phyloP scores from a whole-genome alignment of 2,797 vertebrate species.

The Pogonophryne albipinna region DNA sequence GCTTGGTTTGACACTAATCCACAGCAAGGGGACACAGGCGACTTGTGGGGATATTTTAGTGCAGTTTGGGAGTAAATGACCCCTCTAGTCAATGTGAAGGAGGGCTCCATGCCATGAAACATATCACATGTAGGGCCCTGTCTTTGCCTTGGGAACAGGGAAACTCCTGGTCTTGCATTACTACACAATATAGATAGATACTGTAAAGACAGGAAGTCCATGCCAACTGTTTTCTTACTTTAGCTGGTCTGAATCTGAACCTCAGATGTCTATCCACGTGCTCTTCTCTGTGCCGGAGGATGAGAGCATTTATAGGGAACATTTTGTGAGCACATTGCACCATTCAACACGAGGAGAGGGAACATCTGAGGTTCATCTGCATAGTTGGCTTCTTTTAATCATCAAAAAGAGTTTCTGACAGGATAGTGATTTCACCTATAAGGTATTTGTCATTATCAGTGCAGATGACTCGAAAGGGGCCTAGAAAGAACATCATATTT shows the following conservation, averaged over 20 bases:
- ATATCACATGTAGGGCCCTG: slow-evolving; percentile 39
- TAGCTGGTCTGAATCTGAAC: slow-evolving; percentile 47
- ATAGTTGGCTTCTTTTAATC: slow-evolving; percentile 18
- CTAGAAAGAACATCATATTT: slow-evolving; percentile 25
- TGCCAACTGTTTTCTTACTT: slow-evolving; percentile 34
- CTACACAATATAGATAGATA: slow-evolving; percentile 31
- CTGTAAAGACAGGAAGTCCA: slow-evolving; percentile 35
- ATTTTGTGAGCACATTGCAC: slow-evolving; percentile 40
- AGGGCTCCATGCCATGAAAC: slow-evolving; percentile 51
- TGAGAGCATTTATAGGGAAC: slow-evolving; percentile 42
- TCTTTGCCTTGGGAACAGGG: slow-evolving; percentile 22
- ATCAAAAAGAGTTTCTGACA: slow-evolving; percentile 12
- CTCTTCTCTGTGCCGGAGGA: neutral
- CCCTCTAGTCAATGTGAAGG: slow-evolving; percentile 49
- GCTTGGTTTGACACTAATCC: slow-evolving; percentile 26
- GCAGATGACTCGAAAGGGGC: slow-evolving; percentile 3
- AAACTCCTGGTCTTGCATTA: slow-evolving; percentile 32
- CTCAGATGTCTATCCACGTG: slow-evolving; percentile 52
- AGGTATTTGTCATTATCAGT: slow-evolving; percentile 26
- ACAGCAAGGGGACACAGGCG: slow-evolving; percentile 24
- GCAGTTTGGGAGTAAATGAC: slow-evolving; percentile 34
- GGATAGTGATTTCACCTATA: slow-evolving; percentile 24
- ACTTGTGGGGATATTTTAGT: slow-evolving; percentile 27
- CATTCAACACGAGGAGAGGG: slow-evolving; percentile 11
- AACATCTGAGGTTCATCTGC: slow-evolving; percentile 57